phyloP scores from a whole-genome alignment of 2,888 invertebrate genomes.

The Leptinotarsa juncta region DNA sequence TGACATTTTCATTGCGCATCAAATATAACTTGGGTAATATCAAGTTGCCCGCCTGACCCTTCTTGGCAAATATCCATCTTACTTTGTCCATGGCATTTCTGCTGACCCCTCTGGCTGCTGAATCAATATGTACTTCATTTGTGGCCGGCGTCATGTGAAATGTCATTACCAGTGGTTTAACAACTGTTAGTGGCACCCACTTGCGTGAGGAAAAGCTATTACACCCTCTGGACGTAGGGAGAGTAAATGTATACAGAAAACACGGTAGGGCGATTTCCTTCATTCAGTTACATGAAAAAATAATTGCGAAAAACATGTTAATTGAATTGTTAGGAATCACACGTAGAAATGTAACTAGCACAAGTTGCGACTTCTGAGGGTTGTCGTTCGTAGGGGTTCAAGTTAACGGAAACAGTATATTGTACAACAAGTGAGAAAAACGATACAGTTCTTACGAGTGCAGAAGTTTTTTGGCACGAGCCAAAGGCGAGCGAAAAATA shows the following conservation, averaged over 20 bases:
- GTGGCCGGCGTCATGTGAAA: neutral
- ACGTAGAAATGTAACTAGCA: too few species aligned
- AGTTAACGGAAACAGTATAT: too few species aligned
- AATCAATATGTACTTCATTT: constrained; percentile 18
- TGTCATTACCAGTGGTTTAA: constrained; percentile 13
- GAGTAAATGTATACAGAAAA: neutral
- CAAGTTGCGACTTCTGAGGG: too few species aligned
- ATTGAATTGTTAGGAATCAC: too few species aligned
- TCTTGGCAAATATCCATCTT: constrained; percentile 1
- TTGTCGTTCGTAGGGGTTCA: too few species aligned
- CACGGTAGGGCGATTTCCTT: neutral
- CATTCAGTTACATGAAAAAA: neutral
- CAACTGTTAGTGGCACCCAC: constrained; percentile 1
- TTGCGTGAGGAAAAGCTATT: constrained; percentile 12
- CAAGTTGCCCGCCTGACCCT: neutral
- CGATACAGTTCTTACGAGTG: too few species aligned
- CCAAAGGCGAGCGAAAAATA: too few species aligned
- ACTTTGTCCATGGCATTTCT: neutral
- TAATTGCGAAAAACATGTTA: too few species aligned
- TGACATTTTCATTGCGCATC: constrained; percentile 1
- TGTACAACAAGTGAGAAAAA: too few species aligned
- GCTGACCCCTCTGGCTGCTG: neutral
- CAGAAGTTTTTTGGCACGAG: too few species aligned
- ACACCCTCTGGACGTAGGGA: neutral
- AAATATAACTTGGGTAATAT: neutral